These are phyloP conservation scores for Drosophila vallismaia DNA, from an alignment of 2,888 invertebrate genomes.

Conservation along the genomic window DNA sequence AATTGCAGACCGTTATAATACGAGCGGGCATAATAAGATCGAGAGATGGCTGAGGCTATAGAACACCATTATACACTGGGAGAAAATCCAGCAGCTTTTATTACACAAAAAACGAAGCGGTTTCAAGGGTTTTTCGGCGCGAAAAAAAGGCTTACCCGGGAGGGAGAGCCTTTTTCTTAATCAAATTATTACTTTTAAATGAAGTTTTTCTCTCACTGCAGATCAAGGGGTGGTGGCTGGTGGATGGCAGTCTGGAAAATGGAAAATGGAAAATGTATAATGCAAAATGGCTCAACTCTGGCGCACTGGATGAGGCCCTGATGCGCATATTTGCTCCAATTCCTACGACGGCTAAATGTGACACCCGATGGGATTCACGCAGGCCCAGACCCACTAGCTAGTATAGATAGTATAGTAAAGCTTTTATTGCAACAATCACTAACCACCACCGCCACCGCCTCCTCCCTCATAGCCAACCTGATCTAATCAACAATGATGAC, in stretches of 20 bases:
- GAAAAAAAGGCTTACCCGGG: neutral
- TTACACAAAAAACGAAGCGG: neutral
- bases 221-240: constrained; percentile 14
- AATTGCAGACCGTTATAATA: constrained; percentile 77
- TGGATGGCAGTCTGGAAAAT: constrained; percentile 22
- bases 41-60: constrained; percentile 39
- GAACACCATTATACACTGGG: neutral
- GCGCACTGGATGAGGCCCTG: constrained; percentile 50
- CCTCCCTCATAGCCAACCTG: constrained; percentile 34
- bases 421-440: neutral
- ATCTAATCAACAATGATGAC: constrained; percentile 61
- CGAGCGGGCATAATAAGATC: constrained; percentile 75
- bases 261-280: neutral
- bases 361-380: constrained; percentile 45
- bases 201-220: neutral
- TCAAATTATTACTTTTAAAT: too few relatives aligned
- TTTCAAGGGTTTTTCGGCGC: too few relatives aligned
- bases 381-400: neutral
- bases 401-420: neutral
- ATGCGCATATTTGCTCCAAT: constrained; percentile 73
- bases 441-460: neutral
- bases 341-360: constrained; percentile 68
- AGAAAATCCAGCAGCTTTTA: neutral
- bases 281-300: constrained; percentile 39
- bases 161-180: neutral